A percentile compares a stretch with the other conserved stretches of the same genome.
Conservation (phyloP, 2,888 invertebrate species). For the Enoplolaimus lenunculus region DNA sequence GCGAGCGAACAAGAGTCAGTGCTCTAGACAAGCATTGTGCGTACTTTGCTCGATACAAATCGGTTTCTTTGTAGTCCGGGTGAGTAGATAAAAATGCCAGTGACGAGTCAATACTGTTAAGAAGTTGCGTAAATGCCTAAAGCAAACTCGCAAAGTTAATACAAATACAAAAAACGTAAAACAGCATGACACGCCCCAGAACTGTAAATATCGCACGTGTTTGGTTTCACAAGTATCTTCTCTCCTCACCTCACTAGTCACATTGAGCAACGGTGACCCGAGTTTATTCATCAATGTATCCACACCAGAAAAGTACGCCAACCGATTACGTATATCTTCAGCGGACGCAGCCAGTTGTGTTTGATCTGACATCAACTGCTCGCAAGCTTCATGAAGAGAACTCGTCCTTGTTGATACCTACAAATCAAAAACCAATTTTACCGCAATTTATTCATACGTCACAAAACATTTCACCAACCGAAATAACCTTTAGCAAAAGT, state of each 20-base stretch:
- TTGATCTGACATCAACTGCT: slow-evolving; percentile 44
- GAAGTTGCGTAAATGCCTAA: slow-evolving; percentile 40
- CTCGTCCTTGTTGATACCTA: slow-evolving; percentile 44
- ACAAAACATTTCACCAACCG: background rate
- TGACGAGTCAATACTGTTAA: slow-evolving; percentile 42
- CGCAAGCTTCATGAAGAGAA: slow-evolving; percentile 44
- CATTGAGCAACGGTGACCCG: background rate
- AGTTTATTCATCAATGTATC: slow-evolving; percentile 19
- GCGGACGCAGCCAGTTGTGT: slow-evolving; percentile 27
- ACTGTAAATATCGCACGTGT: too few species aligned
- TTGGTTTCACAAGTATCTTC: too few species aligned
- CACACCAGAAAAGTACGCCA: slow-evolving; percentile 30
- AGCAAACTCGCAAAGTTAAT: too few species aligned
- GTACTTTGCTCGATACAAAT: slow-evolving; percentile 52
- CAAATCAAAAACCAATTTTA: background rate
- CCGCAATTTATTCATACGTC: background rate
- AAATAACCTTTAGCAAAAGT: background rate
- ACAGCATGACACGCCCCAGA: too few species aligned
- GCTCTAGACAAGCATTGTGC: background rate
- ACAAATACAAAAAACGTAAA: too few species aligned
- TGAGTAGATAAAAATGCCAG: slow-evolving; percentile 36
- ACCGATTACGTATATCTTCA: slow-evolving; percentile 25
- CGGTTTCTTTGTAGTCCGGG: slow-evolving; percentile 70
- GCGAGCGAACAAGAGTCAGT: background rate
- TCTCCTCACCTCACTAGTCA: background rate